phyloP scores from a whole-genome alignment of 2,888 invertebrate genomes.

The Eulithis testata region DNA sequence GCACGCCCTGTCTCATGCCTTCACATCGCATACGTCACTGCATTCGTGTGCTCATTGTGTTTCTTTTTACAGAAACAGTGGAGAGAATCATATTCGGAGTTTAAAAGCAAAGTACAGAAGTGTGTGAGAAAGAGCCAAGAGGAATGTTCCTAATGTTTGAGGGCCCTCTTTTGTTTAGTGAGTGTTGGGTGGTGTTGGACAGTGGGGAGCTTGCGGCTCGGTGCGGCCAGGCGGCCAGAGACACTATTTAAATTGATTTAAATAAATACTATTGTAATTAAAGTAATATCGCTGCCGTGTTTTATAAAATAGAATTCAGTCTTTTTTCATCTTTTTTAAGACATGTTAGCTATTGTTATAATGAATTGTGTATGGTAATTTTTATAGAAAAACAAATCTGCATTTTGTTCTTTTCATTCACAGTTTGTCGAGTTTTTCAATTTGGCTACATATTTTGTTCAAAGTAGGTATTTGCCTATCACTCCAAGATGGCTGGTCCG shows the following conservation, averaged over 20 bases:
- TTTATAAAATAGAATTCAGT: slow-evolving; percentile 82
- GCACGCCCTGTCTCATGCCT: slow-evolving; percentile 53
- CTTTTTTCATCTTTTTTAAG: slow-evolving; percentile 84
- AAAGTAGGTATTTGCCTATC: background rate
- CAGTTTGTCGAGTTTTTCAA: background rate
- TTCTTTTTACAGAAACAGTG: slow-evolving; percentile 96
- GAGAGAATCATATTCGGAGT: slow-evolving; percentile 98
- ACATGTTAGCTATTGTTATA: slow-evolving; percentile 81
- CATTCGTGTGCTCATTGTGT: slow-evolving; percentile 81
- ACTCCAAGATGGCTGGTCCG: slow-evolving; percentile 14
- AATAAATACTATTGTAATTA: slow-evolving; percentile 82
- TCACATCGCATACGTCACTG: slow-evolving; percentile 49
- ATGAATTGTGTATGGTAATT: slow-evolving; percentile 81
- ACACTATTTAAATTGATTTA: slow-evolving; percentile 84
- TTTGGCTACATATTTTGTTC: background rate
- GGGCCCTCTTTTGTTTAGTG: slow-evolving; percentile 83
- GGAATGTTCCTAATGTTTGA: slow-evolving; percentile 94
- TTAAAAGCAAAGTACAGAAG: slow-evolving; percentile 98
- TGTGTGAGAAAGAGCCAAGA: slow-evolving; percentile 99
- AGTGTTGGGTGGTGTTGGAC: slow-evolving; percentile 77
- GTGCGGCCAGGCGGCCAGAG: slow-evolving; percentile 64
- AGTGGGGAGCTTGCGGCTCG: slow-evolving; percentile 51
- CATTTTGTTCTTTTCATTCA: slow-evolving; percentile 64
- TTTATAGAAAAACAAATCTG: slow-evolving; percentile 81
- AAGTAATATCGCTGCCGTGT: slow-evolving; percentile 82